Conservation (phyloP, 1,140 invertebrate genomes). For the Hycleus phaleratus region DNA sequence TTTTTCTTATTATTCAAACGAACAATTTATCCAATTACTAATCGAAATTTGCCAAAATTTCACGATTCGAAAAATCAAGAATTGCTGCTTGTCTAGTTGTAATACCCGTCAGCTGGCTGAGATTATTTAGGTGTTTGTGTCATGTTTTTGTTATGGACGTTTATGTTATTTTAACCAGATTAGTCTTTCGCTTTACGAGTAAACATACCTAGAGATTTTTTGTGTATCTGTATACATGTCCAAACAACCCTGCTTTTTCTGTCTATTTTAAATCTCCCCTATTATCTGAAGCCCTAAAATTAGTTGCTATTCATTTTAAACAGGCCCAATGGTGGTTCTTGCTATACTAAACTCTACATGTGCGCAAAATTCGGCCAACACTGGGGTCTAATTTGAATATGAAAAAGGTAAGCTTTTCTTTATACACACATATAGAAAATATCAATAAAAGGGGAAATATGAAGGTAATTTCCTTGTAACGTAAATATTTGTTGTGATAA, state of each 20-base stretch:
- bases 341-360: background rate
- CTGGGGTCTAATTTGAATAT: constrained; percentile 7
- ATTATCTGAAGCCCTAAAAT: constrained; percentile 7
- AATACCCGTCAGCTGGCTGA: background rate
- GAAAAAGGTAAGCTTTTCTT: constrained; percentile 10
- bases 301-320: constrained; percentile 9
- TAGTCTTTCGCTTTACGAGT: background rate
- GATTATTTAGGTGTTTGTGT: background rate
- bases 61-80: background rate
- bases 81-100: background rate
- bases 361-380: constrained; percentile 1
- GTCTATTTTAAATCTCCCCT: background rate
- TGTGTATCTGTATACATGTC: no score
- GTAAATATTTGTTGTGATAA: constrained; percentile 14
- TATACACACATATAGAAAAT: background rate
- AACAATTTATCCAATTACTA: no score
- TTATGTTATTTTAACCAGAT: constrained; percentile 14
- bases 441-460: background rate
- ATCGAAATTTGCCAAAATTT: no score
- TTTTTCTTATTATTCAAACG: no score
- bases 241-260: background rate
- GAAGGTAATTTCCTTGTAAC: constrained; percentile 8
- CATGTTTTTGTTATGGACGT: background rate
- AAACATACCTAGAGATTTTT: background rate
- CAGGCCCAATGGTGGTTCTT: background rate